Evolutionary conservation across 1,140 invertebrate genomes (phyloP).

Genomic region (Hylaeus anthracinus): DNA sequence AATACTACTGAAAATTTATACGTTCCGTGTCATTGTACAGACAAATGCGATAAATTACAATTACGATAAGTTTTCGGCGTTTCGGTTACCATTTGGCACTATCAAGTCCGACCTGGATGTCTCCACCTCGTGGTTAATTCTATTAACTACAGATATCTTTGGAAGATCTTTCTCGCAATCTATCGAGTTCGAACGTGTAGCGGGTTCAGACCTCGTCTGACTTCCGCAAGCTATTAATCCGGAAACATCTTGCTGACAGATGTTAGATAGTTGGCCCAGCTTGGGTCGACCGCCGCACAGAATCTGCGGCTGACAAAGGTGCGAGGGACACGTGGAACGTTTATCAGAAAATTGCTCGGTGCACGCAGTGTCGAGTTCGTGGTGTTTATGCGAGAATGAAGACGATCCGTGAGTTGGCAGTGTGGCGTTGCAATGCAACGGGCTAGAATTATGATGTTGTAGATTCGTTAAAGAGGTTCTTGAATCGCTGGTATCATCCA

Average conservation of each 20-base stretch:
- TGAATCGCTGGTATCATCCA: constrained; percentile 65
- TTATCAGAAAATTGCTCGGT: constrained; percentile 60
- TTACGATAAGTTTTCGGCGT: not conserved
- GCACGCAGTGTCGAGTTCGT: constrained; percentile 61
- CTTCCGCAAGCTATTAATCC: constrained; percentile 53
- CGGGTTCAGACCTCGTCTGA: constrained; percentile 72
- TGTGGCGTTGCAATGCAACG: constrained; percentile 53
- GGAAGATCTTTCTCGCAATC: constrained; percentile 73
- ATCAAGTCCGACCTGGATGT: constrained; percentile 66
- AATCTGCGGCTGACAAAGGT: constrained; percentile 57
- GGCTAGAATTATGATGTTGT: constrained; percentile 64
- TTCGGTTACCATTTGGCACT: constrained; percentile 69
- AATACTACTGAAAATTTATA: constrained; percentile 63
- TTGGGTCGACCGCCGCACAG: constrained; percentile 46
- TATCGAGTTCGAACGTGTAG: constrained; percentile 73
- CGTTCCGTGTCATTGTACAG: not conserved
- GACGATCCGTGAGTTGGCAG: constrained; percentile 43
- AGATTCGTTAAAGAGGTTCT: constrained; percentile 58
- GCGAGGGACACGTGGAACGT: constrained; percentile 55
- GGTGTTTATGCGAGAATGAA: constrained; percentile 67
- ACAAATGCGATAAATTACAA: constrained; percentile 5
- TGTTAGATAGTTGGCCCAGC: constrained; percentile 40
- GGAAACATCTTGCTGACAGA: constrained; percentile 62
- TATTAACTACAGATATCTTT: constrained; percentile 64
- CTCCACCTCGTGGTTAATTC: constrained; percentile 63